These are phyloP conservation scores for Heliconius hewitsoni DNA, from an alignment of 1,140 invertebrate species.

Conservation along the genomic window DNA sequence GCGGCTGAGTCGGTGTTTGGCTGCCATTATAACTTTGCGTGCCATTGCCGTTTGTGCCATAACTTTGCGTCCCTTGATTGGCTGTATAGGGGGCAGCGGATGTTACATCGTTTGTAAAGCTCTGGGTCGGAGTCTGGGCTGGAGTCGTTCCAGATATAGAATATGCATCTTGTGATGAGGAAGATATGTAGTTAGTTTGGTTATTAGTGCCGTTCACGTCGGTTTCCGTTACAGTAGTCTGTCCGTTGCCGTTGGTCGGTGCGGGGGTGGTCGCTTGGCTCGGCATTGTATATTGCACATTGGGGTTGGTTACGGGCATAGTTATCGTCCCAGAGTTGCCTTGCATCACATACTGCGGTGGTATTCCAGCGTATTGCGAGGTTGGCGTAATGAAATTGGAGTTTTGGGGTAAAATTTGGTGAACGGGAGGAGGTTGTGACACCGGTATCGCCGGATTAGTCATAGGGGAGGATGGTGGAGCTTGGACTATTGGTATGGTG, in stretches of 20 bases:
- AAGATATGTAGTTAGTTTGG: conserved; percentile 69
- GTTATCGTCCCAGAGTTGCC: conserved; percentile 57
- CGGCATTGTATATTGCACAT: conserved; percentile 64
- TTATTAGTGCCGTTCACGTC: conserved; percentile 56
- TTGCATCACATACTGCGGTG: conserved; percentile 70
- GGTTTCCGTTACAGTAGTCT: conserved; percentile 51
- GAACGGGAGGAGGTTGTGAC: conserved; percentile 56
- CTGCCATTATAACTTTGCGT: conserved; percentile 55
- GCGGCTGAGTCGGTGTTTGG: conserved; percentile 56
- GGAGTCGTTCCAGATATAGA: conserved; percentile 47
- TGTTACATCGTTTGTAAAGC: conserved; percentile 55
- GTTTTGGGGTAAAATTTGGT: conserved; percentile 66
- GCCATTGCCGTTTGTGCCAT: conserved; percentile 56
- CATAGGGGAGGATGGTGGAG: conserved; percentile 61
- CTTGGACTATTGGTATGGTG: conserved; percentile 73
- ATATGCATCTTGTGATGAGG: conserved; percentile 66
- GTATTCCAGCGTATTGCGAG: conserved; percentile 62
- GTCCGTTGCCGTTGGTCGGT: conserved; percentile 57
- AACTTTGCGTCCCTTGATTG: conserved; percentile 56
- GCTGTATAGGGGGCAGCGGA: conserved; percentile 49
- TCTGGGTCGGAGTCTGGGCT: conserved; percentile 55
- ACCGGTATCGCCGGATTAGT: conserved; percentile 54
- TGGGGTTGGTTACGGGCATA: conserved; percentile 53
- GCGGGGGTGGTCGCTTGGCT: conserved; percentile 50
- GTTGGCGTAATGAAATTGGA: conserved; percentile 63